Evolutionary conservation across 2,113 vertebrate species (phyloP).

Genomic region (Emberiza fucata): DNA sequence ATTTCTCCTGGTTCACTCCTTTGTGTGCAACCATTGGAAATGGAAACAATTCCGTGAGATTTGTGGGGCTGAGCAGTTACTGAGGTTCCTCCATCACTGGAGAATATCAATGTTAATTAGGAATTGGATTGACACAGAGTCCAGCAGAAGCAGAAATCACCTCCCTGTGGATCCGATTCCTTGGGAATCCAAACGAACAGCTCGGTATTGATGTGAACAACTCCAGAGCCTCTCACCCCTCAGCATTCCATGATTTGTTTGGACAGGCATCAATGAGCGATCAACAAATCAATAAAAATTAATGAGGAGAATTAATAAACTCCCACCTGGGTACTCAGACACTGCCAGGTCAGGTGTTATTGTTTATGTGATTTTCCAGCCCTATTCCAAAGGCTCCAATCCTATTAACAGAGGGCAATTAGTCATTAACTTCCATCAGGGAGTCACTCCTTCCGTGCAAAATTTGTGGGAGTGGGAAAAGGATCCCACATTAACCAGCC

Average conservation of each 20-base stretch:
- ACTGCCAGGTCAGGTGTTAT: not conserved
- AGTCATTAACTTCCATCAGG: conserved; percentile 23
- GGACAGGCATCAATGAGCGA: not conserved
- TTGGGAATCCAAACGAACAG: not conserved
- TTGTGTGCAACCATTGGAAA: not conserved
- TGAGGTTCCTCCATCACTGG: not conserved
- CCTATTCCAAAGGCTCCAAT: not conserved
- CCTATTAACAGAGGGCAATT: conserved; percentile 33
- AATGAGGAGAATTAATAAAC: not conserved
- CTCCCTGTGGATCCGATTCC: not conserved
- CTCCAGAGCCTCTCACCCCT: not conserved
- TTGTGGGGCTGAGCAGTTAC: not conserved
- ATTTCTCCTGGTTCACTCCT: not conserved
- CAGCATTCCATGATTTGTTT: not conserved
- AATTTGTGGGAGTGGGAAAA: not conserved
- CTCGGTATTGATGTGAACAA: accelerated
- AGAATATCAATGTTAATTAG: not conserved
- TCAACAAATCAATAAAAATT: conserved; percentile 45
- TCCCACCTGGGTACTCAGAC: not conserved
- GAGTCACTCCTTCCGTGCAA: not conserved
- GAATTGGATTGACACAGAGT: not conserved
- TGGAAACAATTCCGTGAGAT: not conserved
- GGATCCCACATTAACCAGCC: not conserved
- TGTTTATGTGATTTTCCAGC: not conserved
- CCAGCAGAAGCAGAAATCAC: not conserved